Evolutionary conservation across 2,113 vertebrate species (phyloP).

Genomic region (Picathartes gymnocephalus): DNA sequence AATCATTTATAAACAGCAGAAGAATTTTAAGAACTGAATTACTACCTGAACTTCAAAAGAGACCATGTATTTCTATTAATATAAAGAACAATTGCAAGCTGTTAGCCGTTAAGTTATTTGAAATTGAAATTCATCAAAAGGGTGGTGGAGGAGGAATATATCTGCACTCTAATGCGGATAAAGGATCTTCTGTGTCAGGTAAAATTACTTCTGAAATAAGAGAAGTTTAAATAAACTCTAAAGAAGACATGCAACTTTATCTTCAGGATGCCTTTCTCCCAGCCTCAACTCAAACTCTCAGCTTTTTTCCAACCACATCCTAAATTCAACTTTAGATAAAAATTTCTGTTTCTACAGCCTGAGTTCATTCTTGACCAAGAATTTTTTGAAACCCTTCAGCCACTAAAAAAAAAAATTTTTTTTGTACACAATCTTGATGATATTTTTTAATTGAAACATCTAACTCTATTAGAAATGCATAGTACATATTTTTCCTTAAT

Average conservation of each 20-base stretch:
- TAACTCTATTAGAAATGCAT: neutral
- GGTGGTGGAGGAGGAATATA: constrained; percentile 67
- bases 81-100: constrained; percentile 58
- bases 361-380: neutral
- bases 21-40: constrained; percentile 55
- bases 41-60: constrained; percentile 51
- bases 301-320: neutral
- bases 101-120: constrained; percentile 52
- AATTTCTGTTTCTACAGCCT: neutral
- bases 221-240: constrained; percentile 42
- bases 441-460: neutral
- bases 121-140: constrained; percentile 65
- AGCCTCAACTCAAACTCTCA: neutral
- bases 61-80: constrained; percentile 59
- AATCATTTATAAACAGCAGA: constrained; percentile 51
- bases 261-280: neutral
- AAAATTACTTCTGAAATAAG: constrained; percentile 38
- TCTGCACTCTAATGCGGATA: constrained; percentile 62
- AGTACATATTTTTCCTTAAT: neutral
- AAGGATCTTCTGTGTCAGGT: constrained; percentile 16
- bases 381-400: neutral
- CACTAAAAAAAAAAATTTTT: neutral
- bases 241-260: constrained; percentile 3
- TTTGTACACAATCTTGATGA: neutral
- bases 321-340: neutral